Evolutionary conservation across 1,140 invertebrate genomes (phyloP), one percentile per base, ranked within the genome.

Genomic region (Proctacanthus coquilletti): DNA sequence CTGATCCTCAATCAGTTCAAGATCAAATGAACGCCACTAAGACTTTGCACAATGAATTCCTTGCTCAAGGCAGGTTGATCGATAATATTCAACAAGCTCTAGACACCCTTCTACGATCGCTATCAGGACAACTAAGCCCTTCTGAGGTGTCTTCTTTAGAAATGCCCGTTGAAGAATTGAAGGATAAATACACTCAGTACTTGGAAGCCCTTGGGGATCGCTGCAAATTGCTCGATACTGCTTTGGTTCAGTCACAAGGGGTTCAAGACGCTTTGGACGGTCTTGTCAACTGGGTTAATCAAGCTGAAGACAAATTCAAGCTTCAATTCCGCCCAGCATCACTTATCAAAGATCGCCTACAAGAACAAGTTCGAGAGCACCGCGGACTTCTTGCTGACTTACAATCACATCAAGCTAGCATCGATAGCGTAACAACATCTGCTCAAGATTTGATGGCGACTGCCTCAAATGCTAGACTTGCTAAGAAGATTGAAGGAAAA

Each of bases 211-310:
- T 89, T 10, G 71, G 72, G 9, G 74, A 82, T 4, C 77, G 82
- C n/a, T 89, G 86, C 49, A 74, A 82, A 44, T 72, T 80, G 29
- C 61, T 96, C 31, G 88, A 95, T 46, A 82, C 81, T 1, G 87
- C 88, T 0, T 63, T 95, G 21, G 76, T 92, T 5, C 85, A 93
- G 58, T 88, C 85, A 36, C 89, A 95, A 63, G 88, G 85, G n/a
- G 79, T 95, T 9, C 84, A 93, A 56, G 87, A 93, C 57, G 85
- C 87, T 6, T 66, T 94, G 1, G 87, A 94, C 49, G 74, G 80
- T 36, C 70, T 95, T 6, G 74, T 84, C 4, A 60, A 68, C 32
- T 95, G 89, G 89, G 62, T 95, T 21, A 80, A 78, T 41, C 75
- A 80, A 44, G 78, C 81, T 6, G 88, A 95, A 53, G 77, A 71